These are phyloP conservation scores for Thryonomys swinderianus DNA, from an alignment of 2,113 vertebrate species.

Conservation along the genomic window DNA sequence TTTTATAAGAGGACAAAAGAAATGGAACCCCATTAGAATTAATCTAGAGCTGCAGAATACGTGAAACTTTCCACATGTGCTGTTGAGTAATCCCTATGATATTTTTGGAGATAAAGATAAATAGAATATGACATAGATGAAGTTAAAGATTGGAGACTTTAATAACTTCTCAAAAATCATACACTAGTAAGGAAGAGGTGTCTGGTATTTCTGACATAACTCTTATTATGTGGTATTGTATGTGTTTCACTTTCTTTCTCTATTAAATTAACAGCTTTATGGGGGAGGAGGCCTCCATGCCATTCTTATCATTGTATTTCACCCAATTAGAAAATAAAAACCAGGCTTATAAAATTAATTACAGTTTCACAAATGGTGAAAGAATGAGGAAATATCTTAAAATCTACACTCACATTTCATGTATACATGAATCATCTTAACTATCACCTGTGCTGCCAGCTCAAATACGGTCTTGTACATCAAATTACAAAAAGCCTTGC, in stretches of 20 bases:
- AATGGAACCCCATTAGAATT: background rate
- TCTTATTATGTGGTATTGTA: background rate
- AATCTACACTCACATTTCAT: background rate
- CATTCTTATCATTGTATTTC: background rate
- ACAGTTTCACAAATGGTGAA: background rate
- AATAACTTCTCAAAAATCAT: background rate
- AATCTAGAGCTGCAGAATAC: background rate
- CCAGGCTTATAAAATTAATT: background rate
- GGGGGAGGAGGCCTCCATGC: background rate
- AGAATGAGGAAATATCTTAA: background rate
- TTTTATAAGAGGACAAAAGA: background rate
- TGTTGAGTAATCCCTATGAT: background rate
- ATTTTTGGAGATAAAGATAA: background rate
- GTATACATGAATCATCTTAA: background rate
- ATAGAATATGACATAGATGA: background rate
- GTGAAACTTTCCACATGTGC: background rate
- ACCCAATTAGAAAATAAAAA: background rate
- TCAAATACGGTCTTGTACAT: background rate
- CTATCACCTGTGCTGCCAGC: background rate
- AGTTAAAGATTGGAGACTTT: background rate
- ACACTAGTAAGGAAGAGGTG: background rate
- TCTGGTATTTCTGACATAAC: background rate
- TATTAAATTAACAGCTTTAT: background rate
- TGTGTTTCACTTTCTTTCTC: background rate
- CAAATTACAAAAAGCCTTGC: background rate